Conservation (phyloP, 2,888 invertebrate genomes). For the Melipona bicolor region DNA sequence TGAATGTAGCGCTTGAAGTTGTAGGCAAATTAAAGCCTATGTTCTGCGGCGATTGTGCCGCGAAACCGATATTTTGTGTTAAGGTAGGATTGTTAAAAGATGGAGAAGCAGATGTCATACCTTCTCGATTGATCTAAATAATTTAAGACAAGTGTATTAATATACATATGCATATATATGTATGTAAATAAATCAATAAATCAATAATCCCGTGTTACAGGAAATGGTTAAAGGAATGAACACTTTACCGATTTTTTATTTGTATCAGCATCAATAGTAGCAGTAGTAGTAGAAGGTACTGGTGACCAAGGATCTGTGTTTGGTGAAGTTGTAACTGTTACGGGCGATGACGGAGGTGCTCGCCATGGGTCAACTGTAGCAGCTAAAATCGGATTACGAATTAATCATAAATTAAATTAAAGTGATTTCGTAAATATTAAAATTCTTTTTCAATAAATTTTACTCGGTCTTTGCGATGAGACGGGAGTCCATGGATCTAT, state of each 20-base stretch:
- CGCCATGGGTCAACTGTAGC: slow-evolving; percentile 81
- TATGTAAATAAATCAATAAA: not conserved
- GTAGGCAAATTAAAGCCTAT: slow-evolving; percentile 79
- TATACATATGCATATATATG: not conserved
- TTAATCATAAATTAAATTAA: slow-evolving; percentile 6
- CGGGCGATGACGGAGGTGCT: slow-evolving; percentile 74
- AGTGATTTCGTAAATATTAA: not conserved
- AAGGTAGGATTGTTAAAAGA: slow-evolving; percentile 75
- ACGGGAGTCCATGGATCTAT: slow-evolving; percentile 88
- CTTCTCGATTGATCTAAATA: slow-evolving; percentile 66
- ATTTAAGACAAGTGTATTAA: slow-evolving; percentile 3
- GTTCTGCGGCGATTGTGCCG: slow-evolving; percentile 77
- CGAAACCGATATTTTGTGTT: slow-evolving; percentile 77
- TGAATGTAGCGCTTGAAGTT: slow-evolving; percentile 72
- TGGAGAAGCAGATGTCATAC: slow-evolving; percentile 72
- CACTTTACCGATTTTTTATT: slow-evolving; percentile 56
- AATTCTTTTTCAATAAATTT: slow-evolving; percentile 51
- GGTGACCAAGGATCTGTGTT: slow-evolving; percentile 86
- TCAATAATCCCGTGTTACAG: no score
- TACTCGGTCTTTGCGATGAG: slow-evolving; percentile 82
- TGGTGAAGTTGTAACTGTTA: slow-evolving; percentile 75
- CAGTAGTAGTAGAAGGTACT: slow-evolving; percentile 76
- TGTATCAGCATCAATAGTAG: slow-evolving; percentile 56
- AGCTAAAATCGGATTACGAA: slow-evolving; percentile 68
- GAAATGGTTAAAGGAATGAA: not conserved